Percentiles rank a stretch among this genome's conserved stretches.
phyloP scores from a whole-genome alignment of 2,797 vertebrate genomes.

The Pangasius djambal region DNA sequence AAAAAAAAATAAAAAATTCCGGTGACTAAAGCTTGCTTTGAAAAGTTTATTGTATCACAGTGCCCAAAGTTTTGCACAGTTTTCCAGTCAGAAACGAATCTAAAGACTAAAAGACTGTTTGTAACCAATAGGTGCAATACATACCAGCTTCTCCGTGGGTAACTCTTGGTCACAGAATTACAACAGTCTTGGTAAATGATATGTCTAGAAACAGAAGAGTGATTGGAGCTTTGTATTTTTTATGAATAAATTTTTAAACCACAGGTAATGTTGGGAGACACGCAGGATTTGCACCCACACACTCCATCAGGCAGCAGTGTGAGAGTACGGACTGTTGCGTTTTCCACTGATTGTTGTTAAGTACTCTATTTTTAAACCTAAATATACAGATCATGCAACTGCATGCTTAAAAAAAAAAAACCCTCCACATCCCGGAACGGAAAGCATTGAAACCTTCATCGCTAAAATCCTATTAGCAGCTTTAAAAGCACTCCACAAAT shows the following conservation, averaged over 20 bases:
- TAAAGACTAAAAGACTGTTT: not conserved
- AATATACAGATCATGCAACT: not conserved
- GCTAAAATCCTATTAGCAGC: constrained; percentile 36
- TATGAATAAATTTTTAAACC: not conserved
- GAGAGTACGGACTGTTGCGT: not conserved
- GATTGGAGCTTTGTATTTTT: not conserved
- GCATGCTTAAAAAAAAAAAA: not conserved
- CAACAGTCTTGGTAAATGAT: not conserved
- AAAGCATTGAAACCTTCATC: not conserved
- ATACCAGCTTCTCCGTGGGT: not conserved
- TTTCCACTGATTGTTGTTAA: not conserved
- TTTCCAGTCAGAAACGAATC: not conserved
- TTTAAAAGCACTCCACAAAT: constrained; percentile 45
- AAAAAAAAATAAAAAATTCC: not conserved
- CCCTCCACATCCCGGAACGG: not conserved
- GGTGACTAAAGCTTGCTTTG: not conserved
- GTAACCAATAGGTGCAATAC: not conserved
- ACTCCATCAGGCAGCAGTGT: not conserved
- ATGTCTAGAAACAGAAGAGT: not conserved
- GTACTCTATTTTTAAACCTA: not conserved
- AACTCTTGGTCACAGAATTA: not conserved
- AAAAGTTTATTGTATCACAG: not conserved
- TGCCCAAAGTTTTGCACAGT: not conserved
- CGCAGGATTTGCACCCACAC: not conserved
- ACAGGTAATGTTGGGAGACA: not conserved